Base-by-base conservation (phyloP, 2,113 vertebrate species). In the Cheirogaleus medius region DNA sequence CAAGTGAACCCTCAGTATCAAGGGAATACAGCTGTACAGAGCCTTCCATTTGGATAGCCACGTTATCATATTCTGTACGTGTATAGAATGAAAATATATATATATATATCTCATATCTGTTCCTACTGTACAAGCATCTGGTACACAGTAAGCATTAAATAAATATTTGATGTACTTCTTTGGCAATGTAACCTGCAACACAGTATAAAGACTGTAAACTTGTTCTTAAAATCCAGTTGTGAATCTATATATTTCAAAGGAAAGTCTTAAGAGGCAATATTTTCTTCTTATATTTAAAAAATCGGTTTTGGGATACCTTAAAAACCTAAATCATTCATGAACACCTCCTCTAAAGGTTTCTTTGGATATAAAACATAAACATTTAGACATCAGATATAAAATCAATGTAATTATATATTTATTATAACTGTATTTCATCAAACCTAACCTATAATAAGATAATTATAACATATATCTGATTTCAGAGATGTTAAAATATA, bases 401-500 rank as follows among this genome's bases (percentile, higher is more conserved):
- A 47, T 56, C 32, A 74, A 58, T 52, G 82, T 88, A 97, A 89
- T 12, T 91, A 1, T 49, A 5, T 42, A 54, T 81, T 78, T 58
- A 83, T 18, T 87, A 13, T 44, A 92, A 94, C 3, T 85, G 27
- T 54, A 87, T 87, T 89, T 91, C 39, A 95, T 71, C 18, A 94
- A 93, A 80, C 3, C 13, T 83, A 74, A 66, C 58, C 58, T 60
- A 76, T 52, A 47, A 47, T 47, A 47, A 10, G 47, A 63, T 42
- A 78, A 66, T 8, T 91, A 1, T 52, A 94, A 95, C 47, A 94
- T 49, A 8, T 23, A 89, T 52, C 13, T 84, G 42, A 94, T 90
- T 96, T 91, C 76, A 96, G 58, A 90, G 34, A 95, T 58, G 25
- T 60, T 91, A 60, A 88, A 78, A 63, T 71, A 85, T 8, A 8